These are phyloP conservation scores for Cryptocephalus moraei DNA, from an alignment of 2,888 invertebrate species.

Conservation along the genomic window DNA sequence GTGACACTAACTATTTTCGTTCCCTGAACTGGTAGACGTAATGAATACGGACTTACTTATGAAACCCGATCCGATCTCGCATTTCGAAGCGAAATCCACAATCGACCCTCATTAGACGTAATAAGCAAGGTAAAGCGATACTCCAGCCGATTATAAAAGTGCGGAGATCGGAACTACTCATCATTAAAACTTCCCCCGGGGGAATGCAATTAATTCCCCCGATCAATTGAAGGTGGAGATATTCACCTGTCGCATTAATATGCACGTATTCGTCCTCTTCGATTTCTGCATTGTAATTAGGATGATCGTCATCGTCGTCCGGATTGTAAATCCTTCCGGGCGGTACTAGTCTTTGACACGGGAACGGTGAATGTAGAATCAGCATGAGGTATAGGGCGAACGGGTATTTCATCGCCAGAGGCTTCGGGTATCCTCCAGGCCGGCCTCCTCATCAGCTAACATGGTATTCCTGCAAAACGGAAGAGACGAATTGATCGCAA, in stretches of 20 bases:
- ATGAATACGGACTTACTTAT: too few relatives aligned
- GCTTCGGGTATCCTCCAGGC: conserved; percentile 25
- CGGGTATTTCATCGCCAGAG: conserved; percentile 35
- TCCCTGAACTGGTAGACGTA: too few relatives aligned
- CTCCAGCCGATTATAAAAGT: too few relatives aligned
- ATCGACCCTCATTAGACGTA: too few relatives aligned
- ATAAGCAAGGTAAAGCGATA: too few relatives aligned
- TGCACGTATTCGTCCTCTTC: conserved; percentile 26
- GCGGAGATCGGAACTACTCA: too few relatives aligned
- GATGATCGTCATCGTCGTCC: conserved; percentile 31
- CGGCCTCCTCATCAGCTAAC: conserved; percentile 27
- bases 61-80: too few relatives aligned
- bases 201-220: not conserved
- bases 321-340: conserved; percentile 25
- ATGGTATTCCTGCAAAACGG: conserved; percentile 20
- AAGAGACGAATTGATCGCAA: too few relatives aligned
- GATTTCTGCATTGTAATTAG: conserved; percentile 29
- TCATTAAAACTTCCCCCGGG: too few relatives aligned
- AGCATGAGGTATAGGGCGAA: conserved; percentile 27
- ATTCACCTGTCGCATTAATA: conserved; percentile 35
- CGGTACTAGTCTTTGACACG: conserved; percentile 26
- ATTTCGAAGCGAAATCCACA: too few relatives aligned
- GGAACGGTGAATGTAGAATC: conserved; percentile 23
- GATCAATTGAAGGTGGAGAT: conserved; percentile 5
- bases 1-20: too few relatives aligned